These are phyloP conservation scores for Neodiprion pinetum DNA, from an alignment of 1,140 invertebrate species.

Conservation along the genomic window DNA sequence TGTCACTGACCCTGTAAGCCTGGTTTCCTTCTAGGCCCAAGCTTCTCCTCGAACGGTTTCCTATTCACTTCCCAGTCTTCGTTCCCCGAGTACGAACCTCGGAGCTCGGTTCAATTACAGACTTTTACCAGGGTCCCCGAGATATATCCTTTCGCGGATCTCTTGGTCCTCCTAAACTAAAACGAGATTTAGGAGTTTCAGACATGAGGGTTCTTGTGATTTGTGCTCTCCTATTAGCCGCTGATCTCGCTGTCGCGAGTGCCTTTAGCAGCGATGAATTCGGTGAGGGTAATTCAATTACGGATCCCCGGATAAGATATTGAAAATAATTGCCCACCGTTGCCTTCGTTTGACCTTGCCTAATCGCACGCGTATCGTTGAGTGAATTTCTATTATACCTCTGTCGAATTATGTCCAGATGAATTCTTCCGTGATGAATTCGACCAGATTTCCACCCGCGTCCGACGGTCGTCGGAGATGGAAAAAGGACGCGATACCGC, in stretches of 20 bases:
- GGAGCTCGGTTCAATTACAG: no score
- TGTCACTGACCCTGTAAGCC: constrained; percentile 4
- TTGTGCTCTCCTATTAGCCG: background rate
- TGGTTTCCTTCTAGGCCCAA: background rate
- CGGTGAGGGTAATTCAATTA: background rate
- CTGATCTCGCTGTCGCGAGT: background rate
- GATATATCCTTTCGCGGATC: no score
- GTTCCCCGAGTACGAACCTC: background rate
- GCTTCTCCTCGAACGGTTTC: background rate
- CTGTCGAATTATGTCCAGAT: background rate
- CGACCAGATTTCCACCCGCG: background rate
- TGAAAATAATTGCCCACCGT: no score
- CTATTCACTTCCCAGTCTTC: constrained; percentile 7
- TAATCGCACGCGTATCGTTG: no score
- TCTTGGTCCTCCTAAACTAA: no score
- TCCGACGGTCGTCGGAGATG: background rate
- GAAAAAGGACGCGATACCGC: background rate
- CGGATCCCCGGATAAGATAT: no score
- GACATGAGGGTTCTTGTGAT: constrained; percentile 4
- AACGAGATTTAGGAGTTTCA: background rate
- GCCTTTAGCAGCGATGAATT: background rate
- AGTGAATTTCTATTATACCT: no score
- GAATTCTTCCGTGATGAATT: constrained; percentile 1
- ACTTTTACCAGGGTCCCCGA: no score
- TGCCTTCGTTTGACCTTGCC: no score